phyloP scores from a whole-genome alignment of 2,797 vertebrate genomes.

The Gobio occitaniae region DNA sequence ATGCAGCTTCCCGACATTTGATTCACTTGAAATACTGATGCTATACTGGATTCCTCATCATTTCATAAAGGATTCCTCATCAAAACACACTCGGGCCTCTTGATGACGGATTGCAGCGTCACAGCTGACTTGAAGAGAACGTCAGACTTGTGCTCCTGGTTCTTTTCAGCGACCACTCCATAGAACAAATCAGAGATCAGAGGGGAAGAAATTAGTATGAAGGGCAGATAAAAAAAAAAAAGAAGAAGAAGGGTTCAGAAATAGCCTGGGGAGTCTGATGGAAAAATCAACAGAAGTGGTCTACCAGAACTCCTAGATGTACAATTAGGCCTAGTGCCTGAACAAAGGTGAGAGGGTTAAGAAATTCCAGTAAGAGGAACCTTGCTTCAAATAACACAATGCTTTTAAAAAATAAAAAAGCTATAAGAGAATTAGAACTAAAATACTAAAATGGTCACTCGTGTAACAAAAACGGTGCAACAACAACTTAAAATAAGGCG shows the following conservation, averaged over 20 bases:
- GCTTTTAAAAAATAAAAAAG: neutral
- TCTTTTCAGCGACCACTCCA: slow-evolving; percentile 60
- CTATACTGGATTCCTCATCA: neutral
- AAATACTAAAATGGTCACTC: neutral
- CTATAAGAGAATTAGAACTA: neutral
- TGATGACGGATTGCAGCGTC: slow-evolving; percentile 56
- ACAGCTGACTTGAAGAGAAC: slow-evolving; percentile 56
- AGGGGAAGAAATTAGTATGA: slow-evolving; percentile 31
- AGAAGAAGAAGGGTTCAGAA: slow-evolving; percentile 20
- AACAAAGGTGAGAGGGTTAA: slow-evolving; percentile 30
- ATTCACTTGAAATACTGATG: neutral
- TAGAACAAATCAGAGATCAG: slow-evolving; percentile 54
- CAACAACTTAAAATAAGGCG: neutral
- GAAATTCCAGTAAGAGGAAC: slow-evolving; percentile 24
- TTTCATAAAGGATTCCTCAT: slow-evolving; percentile 3
- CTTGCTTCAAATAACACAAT: slow-evolving; percentile 6
- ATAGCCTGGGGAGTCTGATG: slow-evolving; percentile 52
- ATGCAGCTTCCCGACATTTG: neutral
- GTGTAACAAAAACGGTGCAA: neutral
- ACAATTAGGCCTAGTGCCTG: slow-evolving; percentile 24
- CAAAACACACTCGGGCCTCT: slow-evolving; percentile 42
- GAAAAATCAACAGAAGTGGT: slow-evolving; percentile 57
- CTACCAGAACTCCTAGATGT: slow-evolving; percentile 42
- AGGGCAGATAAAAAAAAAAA: neutral
- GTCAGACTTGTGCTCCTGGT: slow-evolving; percentile 53